Conservation (phyloP, 2,113 vertebrate species). For the Hydrolagus affinis region DNA sequence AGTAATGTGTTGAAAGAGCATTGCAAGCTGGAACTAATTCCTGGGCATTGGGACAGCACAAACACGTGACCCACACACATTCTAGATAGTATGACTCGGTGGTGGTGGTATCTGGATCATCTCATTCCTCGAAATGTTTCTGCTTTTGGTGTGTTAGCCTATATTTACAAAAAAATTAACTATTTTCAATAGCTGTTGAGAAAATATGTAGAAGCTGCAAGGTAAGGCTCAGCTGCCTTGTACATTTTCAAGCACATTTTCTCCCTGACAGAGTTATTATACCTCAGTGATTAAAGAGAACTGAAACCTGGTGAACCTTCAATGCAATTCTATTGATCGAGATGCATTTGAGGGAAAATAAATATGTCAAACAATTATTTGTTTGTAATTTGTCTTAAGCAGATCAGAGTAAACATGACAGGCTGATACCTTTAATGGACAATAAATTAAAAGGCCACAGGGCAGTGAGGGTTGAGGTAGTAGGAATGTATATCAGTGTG, state of each 20-base stretch:
- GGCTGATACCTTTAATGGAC: neutral
- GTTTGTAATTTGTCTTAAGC: slow-evolving; percentile 19
- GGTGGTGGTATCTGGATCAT: no score
- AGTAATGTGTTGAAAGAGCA: no score
- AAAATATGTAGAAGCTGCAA: neutral
- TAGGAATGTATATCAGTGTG: slow-evolving; percentile 16
- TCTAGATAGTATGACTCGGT: no score
- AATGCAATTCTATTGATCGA: slow-evolving; percentile 26
- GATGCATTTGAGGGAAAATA: slow-evolving; percentile 10
- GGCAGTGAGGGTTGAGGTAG: neutral
- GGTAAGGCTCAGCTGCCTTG: neutral
- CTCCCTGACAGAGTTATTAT: slow-evolving; percentile 4
- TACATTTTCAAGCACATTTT: neutral
- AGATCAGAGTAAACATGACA: neutral
- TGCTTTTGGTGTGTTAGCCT: no score
- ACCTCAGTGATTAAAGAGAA: slow-evolving; percentile 1
- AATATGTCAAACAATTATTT: slow-evolving; percentile 23
- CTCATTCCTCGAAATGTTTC: no score
- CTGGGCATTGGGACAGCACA: no score
- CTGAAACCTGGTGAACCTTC: neutral
- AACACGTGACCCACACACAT: no score
- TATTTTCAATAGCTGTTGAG: no score
- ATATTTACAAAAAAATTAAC: no score
- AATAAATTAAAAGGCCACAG: slow-evolving; percentile 7
- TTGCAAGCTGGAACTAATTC: no score